Base-by-base conservation (phyloP, 2,113 vertebrate species). In the Hemichromis elongatus region DNA sequence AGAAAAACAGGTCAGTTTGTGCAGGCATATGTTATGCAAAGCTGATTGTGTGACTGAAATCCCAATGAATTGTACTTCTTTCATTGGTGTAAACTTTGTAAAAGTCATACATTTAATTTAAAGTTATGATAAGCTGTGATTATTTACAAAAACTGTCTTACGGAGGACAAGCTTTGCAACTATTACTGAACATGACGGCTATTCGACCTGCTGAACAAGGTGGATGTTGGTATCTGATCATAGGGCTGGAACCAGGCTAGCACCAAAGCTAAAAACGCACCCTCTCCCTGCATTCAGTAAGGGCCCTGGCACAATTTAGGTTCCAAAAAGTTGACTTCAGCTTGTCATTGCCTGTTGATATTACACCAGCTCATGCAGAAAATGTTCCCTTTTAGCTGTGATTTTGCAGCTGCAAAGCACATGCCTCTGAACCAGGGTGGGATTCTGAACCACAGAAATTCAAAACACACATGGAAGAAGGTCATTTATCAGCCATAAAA, bases 401-500 rank as follows among this genome's bases (percentile, higher is more conserved):
- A 77, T 12, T 73, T 11, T 21, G 57, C 86, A 90, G 86, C 89
- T 91, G 89, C 50, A 28, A 2, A 84, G 86, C 88, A 89, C 13
- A 77, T 77, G 86, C 40, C 45, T 68, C 30, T 53, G 78, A 57
- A 59, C 9, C 73, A 80, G 77, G 85, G 84, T 53, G 86, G 80
- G 87, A 87, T 37, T 11, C 68, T 21, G 24, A 42, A 79, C 87
- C 89, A 50, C 87, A 81, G 50, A 21, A 26, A 77, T 26, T 59
- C n/a, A 45, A 68, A 84, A 85, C 84, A 66, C 88, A 90, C 81
- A 88, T 75, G 59, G 82, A 66, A 9, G 52, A 88, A 80, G 88
- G 68, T 84, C 82, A 73, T 89, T 89, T 83, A 83, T 88, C 87
- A 79, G 82, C 56, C 68, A 28, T 77, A 57, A 68, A 77, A 79